Conservation (phyloP, 2,113 vertebrate genomes). For the Psophia crepitans region DNA sequence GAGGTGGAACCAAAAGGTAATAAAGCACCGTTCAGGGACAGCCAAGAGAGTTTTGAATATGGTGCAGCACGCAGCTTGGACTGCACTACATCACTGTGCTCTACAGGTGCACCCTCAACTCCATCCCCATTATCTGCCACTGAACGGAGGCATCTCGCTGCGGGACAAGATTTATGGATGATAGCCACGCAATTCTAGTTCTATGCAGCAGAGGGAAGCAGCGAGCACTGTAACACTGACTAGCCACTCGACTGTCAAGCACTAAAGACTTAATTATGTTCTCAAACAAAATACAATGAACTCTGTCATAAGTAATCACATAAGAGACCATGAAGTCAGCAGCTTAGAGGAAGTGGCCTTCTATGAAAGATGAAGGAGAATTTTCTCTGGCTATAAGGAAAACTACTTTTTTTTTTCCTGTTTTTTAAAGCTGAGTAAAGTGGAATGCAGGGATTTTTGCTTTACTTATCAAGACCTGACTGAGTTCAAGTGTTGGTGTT, state of each 20-base stretch:
- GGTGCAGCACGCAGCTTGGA: not conserved
- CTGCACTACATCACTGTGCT: fast-evolving
- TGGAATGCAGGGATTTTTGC: not conserved
- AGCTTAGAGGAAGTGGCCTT: not conserved
- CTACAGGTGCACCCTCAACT: not conserved
- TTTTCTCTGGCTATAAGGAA: not conserved
- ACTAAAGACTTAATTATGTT: slow-evolving; percentile 16
- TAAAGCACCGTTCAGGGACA: not conserved
- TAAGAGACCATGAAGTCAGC: not conserved
- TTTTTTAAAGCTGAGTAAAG: too few species aligned
- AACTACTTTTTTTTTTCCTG: not conserved
- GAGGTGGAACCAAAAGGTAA: not conserved
- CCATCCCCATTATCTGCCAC: fast-evolving
- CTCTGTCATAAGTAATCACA: slow-evolving; percentile 43
- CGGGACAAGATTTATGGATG: not conserved
- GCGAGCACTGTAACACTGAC: not conserved
- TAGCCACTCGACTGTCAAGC: not conserved
- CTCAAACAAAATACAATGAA: slow-evolving; percentile 28
- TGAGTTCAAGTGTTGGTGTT: not conserved
- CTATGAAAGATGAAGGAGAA: not conserved
- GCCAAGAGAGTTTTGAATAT: fast-evolving
- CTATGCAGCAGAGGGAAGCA: slow-evolving; percentile 42
- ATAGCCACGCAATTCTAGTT: not conserved
- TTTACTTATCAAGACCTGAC: not conserved
- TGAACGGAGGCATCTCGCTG: fast-evolving